Conservation (phyloP, 2,797 vertebrate genomes). For the Helostoma temminkii region DNA sequence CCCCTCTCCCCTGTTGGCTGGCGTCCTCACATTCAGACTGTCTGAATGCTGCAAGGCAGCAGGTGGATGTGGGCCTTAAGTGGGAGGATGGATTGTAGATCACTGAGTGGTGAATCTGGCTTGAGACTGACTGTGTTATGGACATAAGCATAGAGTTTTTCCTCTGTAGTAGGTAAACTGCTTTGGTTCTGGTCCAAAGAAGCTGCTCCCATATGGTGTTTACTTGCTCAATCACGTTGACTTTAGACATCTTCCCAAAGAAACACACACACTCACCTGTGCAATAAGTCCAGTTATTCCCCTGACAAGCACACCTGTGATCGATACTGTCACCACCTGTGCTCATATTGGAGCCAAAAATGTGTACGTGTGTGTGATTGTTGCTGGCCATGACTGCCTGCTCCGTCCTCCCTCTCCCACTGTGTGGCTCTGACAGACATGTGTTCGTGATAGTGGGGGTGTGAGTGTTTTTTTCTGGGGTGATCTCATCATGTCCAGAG, state of each 20-base stretch:
- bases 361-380: constrained; percentile 23
- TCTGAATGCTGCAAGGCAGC: constrained; percentile 60
- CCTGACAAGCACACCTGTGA: constrained; percentile 74
- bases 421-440: constrained; percentile 48
- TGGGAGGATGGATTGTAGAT: constrained; percentile 45
- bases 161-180: constrained; percentile 51
- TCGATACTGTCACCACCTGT: constrained; percentile 70
- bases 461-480: constrained; percentile 54
- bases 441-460: constrained; percentile 60
- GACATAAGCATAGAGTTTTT: constrained; percentile 39
- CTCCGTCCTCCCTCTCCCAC: constrained; percentile 39
- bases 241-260: constrained; percentile 69
- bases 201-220: constrained; percentile 78
- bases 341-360: constrained; percentile 64
- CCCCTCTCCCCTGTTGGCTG: constrained; percentile 42
- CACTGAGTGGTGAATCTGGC: constrained; percentile 53
- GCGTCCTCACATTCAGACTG: constrained; percentile 37
- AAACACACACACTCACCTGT: constrained; percentile 37
- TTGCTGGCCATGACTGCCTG: constrained; percentile 26
- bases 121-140: constrained; percentile 31
- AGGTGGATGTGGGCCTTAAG: constrained; percentile 61
- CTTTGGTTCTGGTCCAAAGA: constrained; percentile 70
- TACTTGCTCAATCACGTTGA: constrained; percentile 74
- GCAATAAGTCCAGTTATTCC: constrained; percentile 53
- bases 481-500: constrained; percentile 68